phyloP scores from a whole-genome alignment of 2,888 invertebrate genomes.

The Lathronympha strigana region DNA sequence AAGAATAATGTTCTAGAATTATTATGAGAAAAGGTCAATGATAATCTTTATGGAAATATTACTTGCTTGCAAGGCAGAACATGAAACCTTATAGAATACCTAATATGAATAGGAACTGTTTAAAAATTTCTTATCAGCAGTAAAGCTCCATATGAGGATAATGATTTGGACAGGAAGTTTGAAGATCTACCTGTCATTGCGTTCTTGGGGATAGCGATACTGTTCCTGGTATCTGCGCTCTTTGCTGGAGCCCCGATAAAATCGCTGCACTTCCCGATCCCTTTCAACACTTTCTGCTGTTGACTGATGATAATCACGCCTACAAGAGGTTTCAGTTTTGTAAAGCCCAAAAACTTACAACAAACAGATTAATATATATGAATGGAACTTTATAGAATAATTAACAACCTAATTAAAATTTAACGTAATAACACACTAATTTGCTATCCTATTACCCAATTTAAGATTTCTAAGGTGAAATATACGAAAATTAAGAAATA shows the following conservation, averaged over 20 bases:
- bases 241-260: conserved; percentile 76
- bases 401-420: background rate
- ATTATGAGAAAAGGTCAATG: too few species aligned
- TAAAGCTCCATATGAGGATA: background rate
- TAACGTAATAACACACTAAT: background rate
- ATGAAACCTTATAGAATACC: too few species aligned
- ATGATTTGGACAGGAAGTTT: background rate
- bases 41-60: background rate
- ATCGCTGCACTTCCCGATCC: conserved; percentile 72
- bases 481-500: background rate
- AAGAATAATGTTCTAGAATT: too few species aligned
- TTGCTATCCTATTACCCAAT: too few species aligned
- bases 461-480: background rate
- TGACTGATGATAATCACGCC: conserved; percentile 67
- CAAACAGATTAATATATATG: background rate
- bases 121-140: background rate
- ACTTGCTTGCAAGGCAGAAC: too few species aligned
- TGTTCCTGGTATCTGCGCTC: conserved; percentile 62
- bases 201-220: conserved; percentile 63
- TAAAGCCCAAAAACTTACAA: background rate
- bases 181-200: conserved; percentile 63
- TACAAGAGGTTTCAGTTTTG: conserved; percentile 21
- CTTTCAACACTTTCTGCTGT: conserved; percentile 65
- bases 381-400: background rate
- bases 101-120: background rate